Conservation (phyloP, 2,888 invertebrate species). For the Lampropteryx suffumata region DNA sequence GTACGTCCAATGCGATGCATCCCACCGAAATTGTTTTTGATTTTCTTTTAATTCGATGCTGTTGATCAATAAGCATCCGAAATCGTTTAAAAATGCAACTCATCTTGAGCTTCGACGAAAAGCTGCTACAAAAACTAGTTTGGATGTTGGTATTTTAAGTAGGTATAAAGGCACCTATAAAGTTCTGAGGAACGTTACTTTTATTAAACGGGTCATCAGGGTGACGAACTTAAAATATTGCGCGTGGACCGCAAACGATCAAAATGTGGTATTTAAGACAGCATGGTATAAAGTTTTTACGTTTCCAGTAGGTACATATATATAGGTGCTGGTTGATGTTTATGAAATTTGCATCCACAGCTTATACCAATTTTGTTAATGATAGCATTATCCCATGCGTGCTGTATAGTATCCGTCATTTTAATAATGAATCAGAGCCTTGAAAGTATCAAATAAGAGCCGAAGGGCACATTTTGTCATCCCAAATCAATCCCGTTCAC, state of each 20-base stretch:
- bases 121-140: constrained; percentile 33
- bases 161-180: constrained; percentile 26
- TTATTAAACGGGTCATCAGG: constrained; percentile 22
- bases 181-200: constrained; percentile 23
- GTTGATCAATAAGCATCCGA: constrained; percentile 46
- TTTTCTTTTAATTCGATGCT: constrained; percentile 51
- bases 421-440: constrained; percentile 32
- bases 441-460: constrained; percentile 44
- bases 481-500: constrained; percentile 40
- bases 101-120: constrained; percentile 35
- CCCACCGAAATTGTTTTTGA: constrained; percentile 46
- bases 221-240: constrained; percentile 23
- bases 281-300: constrained; percentile 2
- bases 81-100: constrained; percentile 54
- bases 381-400: constrained; percentile 14
- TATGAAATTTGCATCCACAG: neutral
- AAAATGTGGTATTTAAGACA: constrained; percentile 4
- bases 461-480: constrained; percentile 54
- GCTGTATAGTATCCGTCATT: constrained; percentile 17
- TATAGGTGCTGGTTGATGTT: neutral
- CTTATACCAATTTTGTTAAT: constrained; percentile 5
- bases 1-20: constrained; percentile 42
- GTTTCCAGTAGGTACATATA: neutral
- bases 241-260: constrained; percentile 3
- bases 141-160: constrained; percentile 28